Evolutionary conservation across 2,113 vertebrate species (phyloP), one percentile per base, ranked within the genome.

Genomic region (Marcusenius ussheri): DNA sequence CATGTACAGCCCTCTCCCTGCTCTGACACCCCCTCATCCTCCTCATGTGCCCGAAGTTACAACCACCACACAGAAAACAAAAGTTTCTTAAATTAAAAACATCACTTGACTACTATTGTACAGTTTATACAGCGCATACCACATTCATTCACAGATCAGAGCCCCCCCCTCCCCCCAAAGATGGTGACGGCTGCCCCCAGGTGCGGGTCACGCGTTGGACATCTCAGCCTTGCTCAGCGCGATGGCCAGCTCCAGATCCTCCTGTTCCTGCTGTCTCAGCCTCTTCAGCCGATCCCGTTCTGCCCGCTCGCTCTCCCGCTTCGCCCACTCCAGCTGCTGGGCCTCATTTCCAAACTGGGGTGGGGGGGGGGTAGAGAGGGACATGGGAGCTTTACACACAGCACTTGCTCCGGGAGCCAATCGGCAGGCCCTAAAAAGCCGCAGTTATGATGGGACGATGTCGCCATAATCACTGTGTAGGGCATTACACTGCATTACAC

Each of bases 191-290:
- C 11, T 35, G 21, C 35, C 21, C 35, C 46, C n/a, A 1, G 27
- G 24, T 19, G 17, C 24, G n/a, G 31, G 87, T 97, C 97, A 98
- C 51, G 97, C 96, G 24, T 96, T 96, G 2, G 98, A 97, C 98
- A 99, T 99, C 95, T 99, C 98, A 0, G 98, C 98, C 94, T 98
- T 99, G 95, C 98, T 99, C 93, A 99, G 97, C 0, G 98, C 98
- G 56, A 99, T 99, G 93, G 98, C 98, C 93, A 99, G 91, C 93
- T 99, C 98, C 89, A 99, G 96, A 92, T 99, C 98, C 89, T 99
- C 98, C 93, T 99, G 98, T n/a, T 99, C 98, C 93, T 99, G 98
- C 89, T 97, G 96, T 50, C 97, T 93, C 83, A 99, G 94, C 2
- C 98, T 95, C 11, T 98, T 98, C 93, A 99, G 96, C 80, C 98